Evolutionary conservation across 2,888 invertebrate species (phyloP).

Genomic region (Trisateles emortualis): DNA sequence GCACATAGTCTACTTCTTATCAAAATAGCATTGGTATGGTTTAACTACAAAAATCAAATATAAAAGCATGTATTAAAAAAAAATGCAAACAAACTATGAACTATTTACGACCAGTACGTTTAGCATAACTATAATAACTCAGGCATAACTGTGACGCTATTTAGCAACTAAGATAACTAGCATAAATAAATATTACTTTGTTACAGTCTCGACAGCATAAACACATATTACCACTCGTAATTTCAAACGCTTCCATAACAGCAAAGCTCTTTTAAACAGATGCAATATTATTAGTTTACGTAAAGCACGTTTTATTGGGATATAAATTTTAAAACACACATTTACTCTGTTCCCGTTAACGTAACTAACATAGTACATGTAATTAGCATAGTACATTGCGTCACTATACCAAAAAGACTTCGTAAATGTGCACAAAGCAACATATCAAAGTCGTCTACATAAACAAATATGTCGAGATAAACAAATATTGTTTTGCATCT

Average conservation of each 20-base stretch:
- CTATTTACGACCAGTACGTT: no score
- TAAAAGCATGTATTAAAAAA: no score
- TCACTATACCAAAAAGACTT: slow-evolving; percentile 1
- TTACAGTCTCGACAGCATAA: background rate
- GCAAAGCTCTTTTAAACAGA: slow-evolving; percentile 1
- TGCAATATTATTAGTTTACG: slow-evolving; percentile 7
- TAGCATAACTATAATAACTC: background rate
- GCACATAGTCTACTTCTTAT: no score
- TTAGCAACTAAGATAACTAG: background rate
- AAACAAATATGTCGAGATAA: slow-evolving; percentile 47
- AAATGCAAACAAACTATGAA: no score
- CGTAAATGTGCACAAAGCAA: slow-evolving; percentile 9
- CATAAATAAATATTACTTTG: background rate
- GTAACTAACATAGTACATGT: background rate
- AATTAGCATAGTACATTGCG: slow-evolving; percentile 10
- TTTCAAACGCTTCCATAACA: slow-evolving; percentile 1
- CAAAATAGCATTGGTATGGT: no score
- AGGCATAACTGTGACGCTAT: background rate
- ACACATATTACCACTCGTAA: slow-evolving; percentile 1
- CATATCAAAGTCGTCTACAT: slow-evolving; percentile 27
- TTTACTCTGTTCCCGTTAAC: background rate
- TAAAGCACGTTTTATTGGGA: slow-evolving; percentile 6
- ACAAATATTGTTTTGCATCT: slow-evolving; percentile 44
- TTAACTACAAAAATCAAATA: no score
- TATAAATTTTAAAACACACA: slow-evolving; percentile 6